phyloP scores from a whole-genome alignment of 2,113 vertebrate genomes.

The Gambusia holbrooki region DNA sequence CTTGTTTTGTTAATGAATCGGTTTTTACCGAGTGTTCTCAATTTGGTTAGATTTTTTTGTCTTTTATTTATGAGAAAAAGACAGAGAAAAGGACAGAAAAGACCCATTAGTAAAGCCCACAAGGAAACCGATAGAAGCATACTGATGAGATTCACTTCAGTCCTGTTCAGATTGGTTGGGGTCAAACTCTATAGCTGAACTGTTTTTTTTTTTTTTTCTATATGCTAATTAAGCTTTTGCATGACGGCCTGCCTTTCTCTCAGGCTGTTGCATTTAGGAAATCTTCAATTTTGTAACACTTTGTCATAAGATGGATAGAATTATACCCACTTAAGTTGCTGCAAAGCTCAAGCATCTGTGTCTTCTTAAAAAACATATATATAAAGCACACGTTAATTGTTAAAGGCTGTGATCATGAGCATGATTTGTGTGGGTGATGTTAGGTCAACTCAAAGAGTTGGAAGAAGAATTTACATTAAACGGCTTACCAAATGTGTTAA shows the following conservation, averaged over 20 bases:
- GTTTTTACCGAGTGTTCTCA: neutral
- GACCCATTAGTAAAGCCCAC: constrained; percentile 61
- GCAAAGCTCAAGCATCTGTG: neutral
- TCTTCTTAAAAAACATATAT: neutral
- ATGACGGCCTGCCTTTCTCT: neutral
- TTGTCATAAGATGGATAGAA: neutral
- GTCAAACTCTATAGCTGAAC: neutral
- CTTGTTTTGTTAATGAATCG: neutral
- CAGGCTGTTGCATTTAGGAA: neutral
- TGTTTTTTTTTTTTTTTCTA: neutral
- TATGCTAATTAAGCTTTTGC: neutral
- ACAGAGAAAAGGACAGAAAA: constrained; percentile 60
- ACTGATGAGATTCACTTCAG: constrained; percentile 54
- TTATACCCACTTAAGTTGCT: neutral
- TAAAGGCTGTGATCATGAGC: constrained; percentile 45
- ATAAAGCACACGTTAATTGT: constrained; percentile 28
- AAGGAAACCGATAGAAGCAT: constrained; percentile 19
- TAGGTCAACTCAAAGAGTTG: constrained; percentile 24
- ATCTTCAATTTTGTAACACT: neutral
- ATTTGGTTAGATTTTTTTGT: neutral
- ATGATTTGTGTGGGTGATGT: constrained; percentile 50
- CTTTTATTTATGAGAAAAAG: neutral
- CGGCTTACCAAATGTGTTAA: constrained; percentile 30
- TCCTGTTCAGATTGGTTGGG: constrained; percentile 51
- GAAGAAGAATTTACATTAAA: constrained; percentile 1